phyloP scores from a whole-genome alignment of 2,888 invertebrate species.

The Siphlonurus alternatus region DNA sequence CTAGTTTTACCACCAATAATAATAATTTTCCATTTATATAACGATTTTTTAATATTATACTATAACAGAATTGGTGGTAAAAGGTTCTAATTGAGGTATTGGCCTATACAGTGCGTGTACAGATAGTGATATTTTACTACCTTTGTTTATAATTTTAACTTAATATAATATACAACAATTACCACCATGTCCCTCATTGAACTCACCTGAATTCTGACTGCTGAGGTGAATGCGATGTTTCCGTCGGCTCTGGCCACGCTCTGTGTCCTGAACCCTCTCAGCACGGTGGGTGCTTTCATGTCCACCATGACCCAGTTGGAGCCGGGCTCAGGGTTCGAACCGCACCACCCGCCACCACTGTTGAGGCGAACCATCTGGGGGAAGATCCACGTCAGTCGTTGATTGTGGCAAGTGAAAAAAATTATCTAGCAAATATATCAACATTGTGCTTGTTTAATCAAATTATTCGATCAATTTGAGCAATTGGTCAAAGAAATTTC shows the following conservation, averaged over 20 bases:
- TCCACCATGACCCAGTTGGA: conserved; percentile 80
- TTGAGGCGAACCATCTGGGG: conserved; percentile 76
- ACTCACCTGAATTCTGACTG: conserved; percentile 50
- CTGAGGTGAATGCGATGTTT: conserved; percentile 75
- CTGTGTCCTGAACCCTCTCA: conserved; percentile 81
- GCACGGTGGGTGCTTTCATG: conserved; percentile 71
- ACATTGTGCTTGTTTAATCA: too few relatives aligned
- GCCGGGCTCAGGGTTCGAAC: conserved; percentile 67
- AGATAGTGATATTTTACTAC: not conserved
- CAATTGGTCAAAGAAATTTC: too few relatives aligned
- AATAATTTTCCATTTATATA: not conserved
- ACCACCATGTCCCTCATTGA: not conserved
- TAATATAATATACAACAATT: not conserved
- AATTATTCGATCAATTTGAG: too few relatives aligned
- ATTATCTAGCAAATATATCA: too few relatives aligned
- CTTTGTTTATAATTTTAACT: not conserved
- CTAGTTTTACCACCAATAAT: not conserved
- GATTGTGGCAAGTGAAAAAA: too few relatives aligned
- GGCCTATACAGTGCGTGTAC: too few relatives aligned
- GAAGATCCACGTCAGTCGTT: too few relatives aligned
- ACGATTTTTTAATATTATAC: too few relatives aligned
- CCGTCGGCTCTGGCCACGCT: conserved; percentile 69
- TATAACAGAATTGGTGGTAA: too few relatives aligned
- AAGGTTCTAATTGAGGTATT: too few relatives aligned
- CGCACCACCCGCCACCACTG: conserved; percentile 79